Evolutionary conservation across 2,113 vertebrate species (phyloP), one percentile per base, ranked within the genome.

Genomic region (Otis tarda): DNA sequence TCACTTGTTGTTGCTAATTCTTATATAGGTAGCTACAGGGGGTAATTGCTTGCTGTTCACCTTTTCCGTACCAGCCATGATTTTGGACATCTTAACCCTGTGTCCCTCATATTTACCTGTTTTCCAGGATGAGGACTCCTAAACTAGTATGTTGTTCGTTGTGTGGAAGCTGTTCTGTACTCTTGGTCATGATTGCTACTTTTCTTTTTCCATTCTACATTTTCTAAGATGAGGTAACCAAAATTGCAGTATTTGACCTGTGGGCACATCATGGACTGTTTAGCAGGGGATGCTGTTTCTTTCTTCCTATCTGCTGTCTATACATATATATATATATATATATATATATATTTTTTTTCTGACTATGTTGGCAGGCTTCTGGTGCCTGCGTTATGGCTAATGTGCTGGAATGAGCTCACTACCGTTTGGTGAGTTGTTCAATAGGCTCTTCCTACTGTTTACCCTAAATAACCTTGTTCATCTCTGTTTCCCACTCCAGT

Each of bases 391-490:
- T 49, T 71, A 55, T 3, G 23, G 43, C 23, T 80, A 50, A 17
- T 50, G 16, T 37, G 47, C 37, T 83, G 68, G 60, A 77, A 55
- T 31, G 23, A 68, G 59, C 43, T 86, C 60, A 28, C 10, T 56
- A 7, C 24, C 24, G 19, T 28, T 79, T 60, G 47, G 7, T 27
- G 55, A 74, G 43, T 31, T 89, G 60, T 56, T 89, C 64, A 94
- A 28, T 11, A 60, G 74, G 5, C 14, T 91, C 53, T 93, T 94
- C 77, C 77, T 89, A 16, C 39, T 87, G 35, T 79, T 95, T 94
- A 94, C 69, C 89, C 89, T 68, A 94, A 92, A 92, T 82, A 79
- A 89, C 69, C 80, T 82, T 41, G 35, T 93, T 86, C 65, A 35
- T 87, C 86, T 75, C 69, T 81, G 64, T 93, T 93, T 95, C 88